Conservation (phyloP, 2,888 invertebrate genomes). For the Trichopoda pennipes region DNA sequence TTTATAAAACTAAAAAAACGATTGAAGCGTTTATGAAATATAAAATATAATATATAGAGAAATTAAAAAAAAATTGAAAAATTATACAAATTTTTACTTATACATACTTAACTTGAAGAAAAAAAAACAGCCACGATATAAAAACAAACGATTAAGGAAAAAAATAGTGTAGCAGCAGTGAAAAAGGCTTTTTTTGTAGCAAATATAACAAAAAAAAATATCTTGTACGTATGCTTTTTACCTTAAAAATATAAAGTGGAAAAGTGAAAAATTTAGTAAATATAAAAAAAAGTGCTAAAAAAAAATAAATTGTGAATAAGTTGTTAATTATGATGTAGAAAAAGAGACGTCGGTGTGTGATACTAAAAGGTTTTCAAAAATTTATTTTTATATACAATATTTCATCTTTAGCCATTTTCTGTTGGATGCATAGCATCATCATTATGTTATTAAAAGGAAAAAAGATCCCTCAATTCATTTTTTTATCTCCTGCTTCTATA, state of each 20-base stretch:
- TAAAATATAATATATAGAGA: constrained; percentile 35
- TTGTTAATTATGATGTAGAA: not conserved
- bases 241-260: constrained; percentile 1
- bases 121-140: constrained; percentile 49
- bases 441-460: constrained; percentile 45
- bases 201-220: constrained; percentile 41
- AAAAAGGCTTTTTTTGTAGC: constrained; percentile 47
- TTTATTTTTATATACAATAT: not conserved
- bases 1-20: constrained; percentile 43
- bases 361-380: not conserved
- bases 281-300: not conserved
- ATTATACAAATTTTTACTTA: constrained; percentile 17
- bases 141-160: constrained; percentile 49
- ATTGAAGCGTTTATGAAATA: constrained; percentile 36
- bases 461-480: constrained; percentile 40
- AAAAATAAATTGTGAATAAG: not conserved
- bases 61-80: constrained; percentile 1
- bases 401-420: constrained; percentile 3
- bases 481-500: constrained; percentile 29
- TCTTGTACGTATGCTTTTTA: constrained; percentile 49
- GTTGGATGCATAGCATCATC: constrained; percentile 47
- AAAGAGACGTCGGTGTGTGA: not conserved
- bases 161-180: constrained; percentile 38
- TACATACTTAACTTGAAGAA: constrained; percentile 14
- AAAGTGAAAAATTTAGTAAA: constrained; percentile 16